Conservation (phyloP, 2,888 invertebrate species). For the Synanthedon myopaeformis region DNA sequence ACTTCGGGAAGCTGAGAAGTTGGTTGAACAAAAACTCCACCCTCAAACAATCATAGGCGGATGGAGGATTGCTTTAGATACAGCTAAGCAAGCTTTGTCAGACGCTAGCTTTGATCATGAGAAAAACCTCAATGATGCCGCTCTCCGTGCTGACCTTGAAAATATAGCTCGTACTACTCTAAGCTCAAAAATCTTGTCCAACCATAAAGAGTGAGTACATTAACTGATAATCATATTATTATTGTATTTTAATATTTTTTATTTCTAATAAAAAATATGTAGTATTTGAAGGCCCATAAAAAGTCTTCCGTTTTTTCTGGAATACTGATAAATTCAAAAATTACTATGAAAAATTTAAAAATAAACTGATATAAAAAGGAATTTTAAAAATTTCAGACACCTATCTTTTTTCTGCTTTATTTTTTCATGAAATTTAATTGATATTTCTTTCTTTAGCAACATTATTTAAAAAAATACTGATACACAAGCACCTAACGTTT, state of each 20-base stretch:
- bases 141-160: conserved; percentile 88
- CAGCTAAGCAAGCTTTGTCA: conserved; percentile 85
- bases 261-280: no score
- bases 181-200: conserved; percentile 97
- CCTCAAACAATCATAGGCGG: conserved; percentile 98
- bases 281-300: no score
- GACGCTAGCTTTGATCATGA: conserved; percentile 87
- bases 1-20: conserved; percentile 92
- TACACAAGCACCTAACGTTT: background rate
- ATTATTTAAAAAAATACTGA: no score
- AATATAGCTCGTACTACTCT: conserved; percentile 98
- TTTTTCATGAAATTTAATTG: no score
- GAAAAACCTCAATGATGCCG: conserved; percentile 73
- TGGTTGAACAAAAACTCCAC: conserved; percentile 94
- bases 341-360: no score
- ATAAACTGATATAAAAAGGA: no score
- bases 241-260: background rate
- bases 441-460: no score
- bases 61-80: conserved; percentile 89
- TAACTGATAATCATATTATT: background rate
- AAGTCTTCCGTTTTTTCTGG: no score
- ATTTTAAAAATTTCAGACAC: no score
- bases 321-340: no score
- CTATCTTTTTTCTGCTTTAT: no score
- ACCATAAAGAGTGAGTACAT: conserved; percentile 85